Evolutionary conservation across 2,113 vertebrate genomes (phyloP), one percentile per base, ranked within the genome.

Genomic region (Nestor notabilis): DNA sequence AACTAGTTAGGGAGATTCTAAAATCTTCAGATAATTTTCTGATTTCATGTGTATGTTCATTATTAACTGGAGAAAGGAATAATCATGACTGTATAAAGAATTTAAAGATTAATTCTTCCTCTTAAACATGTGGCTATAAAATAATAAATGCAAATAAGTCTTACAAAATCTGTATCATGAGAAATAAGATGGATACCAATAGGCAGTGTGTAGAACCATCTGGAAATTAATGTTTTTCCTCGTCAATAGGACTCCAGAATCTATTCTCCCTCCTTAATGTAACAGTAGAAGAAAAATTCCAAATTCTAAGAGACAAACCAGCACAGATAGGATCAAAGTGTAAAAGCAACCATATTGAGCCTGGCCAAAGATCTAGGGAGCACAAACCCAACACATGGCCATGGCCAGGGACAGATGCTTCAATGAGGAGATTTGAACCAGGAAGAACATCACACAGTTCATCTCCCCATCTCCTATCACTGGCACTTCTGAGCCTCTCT

Each of bases 61-160:
- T 87, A 37, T n/a, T 79, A 66, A 44, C 25, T 65, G 49, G 79
- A 50, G 44, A 41, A 72, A 25, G 11, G 2, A 56, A 37, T 33
- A 39, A 60, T 15, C 28, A 41, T 39, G 35, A 20, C 3, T 37
- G 7, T 10, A 14, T 13, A 63, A 87, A 28, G 21, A 68, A 41
- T 4, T 7, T 33, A 47, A 31, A 33, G 2, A 43, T 1, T 0
- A 3, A 10, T 35, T 56, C 11, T 65, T 90, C 8, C 10, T 74
- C 29, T 64, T 64, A 39, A 55, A 53, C 0, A 1, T 1, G 2
- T 25, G 7, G 8, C n/a, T 50, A 5, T 63, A 56, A 85, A 84
- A 79, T 11, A 39, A 37, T 11, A 56, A 58, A n/a, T 56, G 33
- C 7, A 85, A 65, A 20, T 43, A 79, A 3, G 20, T 17, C 25